phyloP scores from a whole-genome alignment of 2,113 vertebrate genomes.

The Lethenteron reissneri region DNA sequence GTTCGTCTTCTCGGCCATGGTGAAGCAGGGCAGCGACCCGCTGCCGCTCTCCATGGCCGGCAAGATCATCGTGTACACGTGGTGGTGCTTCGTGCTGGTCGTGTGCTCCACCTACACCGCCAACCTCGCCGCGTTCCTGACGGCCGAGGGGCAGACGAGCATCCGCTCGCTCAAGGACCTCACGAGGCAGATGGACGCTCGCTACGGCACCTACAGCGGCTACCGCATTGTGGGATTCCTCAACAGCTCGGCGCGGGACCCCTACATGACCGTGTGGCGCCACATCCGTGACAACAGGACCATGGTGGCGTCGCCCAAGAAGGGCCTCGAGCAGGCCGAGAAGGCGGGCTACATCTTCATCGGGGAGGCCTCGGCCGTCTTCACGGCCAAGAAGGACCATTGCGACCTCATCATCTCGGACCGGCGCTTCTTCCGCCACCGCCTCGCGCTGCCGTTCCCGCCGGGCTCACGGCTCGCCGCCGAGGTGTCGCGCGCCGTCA shows the following conservation, averaged over 20 bases:
- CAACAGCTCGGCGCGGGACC: neutral
- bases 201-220: slow-evolving; percentile 1
- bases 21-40: neutral
- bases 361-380: slow-evolving; percentile 3
- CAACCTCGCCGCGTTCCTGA: neutral
- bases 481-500: neutral
- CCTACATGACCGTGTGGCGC: slow-evolving; percentile 3
- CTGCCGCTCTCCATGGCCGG: slow-evolving; percentile 3
- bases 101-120: slow-evolving; percentile 4
- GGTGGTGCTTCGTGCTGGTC: slow-evolving; percentile 5
- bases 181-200: neutral
- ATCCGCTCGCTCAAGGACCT: neutral
- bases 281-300: slow-evolving; percentile 3
- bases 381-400: neutral
- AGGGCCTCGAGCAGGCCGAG: neutral
- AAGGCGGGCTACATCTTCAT: slow-evolving; percentile 1
- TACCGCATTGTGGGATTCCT: neutral
- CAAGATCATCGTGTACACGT: slow-evolving; percentile 2
- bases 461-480: neutral
- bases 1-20: slow-evolving; percentile 2
- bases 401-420: slow-evolving; percentile 5
- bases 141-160: neutral
- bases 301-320: neutral
- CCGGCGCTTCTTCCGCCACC: neutral
- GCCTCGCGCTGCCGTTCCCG: slow-evolving; percentile 5